Evolutionary conservation across 2,113 vertebrate species (phyloP).

Genomic region (Chinchilla lanigera): DNA sequence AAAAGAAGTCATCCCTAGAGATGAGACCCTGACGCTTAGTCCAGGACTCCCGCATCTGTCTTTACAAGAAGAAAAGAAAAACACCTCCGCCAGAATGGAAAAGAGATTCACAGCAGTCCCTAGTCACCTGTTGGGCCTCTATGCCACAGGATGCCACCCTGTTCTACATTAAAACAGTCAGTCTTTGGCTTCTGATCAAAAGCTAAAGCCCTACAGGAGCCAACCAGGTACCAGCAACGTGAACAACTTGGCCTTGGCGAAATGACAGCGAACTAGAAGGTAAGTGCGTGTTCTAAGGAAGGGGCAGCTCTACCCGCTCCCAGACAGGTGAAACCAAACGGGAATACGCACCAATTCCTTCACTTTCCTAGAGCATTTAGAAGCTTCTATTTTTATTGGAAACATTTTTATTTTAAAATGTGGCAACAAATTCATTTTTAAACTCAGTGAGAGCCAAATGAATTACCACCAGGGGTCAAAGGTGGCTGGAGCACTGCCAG

Average conservation of each 20-base stretch:
- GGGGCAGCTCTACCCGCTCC: neutral
- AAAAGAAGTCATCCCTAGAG: neutral
- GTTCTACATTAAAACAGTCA: neutral
- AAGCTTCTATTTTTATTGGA: slow-evolving; percentile 20
- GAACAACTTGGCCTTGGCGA: neutral
- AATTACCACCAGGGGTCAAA: neutral
- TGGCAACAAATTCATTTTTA: neutral
- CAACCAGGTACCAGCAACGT: neutral
- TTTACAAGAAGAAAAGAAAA: neutral
- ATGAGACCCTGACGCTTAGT: neutral
- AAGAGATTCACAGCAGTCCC: neutral
- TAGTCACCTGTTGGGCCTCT: too few species aligned
- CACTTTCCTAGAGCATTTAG: neutral
- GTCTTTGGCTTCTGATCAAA: neutral
- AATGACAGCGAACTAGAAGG: neutral
- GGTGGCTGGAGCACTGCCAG: neutral
- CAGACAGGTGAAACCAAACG: neutral
- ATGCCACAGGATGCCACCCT: neutral
- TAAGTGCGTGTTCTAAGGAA: neutral
- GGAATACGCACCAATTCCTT: neutral
- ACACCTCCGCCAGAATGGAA: neutral
- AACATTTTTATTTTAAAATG: slow-evolving; percentile 36
- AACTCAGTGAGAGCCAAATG: neutral
- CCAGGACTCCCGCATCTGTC: neutral
- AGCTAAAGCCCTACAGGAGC: neutral